Evolutionary conservation across 2,888 invertebrate species (phyloP).

Genomic region (Anorthoa munda): DNA sequence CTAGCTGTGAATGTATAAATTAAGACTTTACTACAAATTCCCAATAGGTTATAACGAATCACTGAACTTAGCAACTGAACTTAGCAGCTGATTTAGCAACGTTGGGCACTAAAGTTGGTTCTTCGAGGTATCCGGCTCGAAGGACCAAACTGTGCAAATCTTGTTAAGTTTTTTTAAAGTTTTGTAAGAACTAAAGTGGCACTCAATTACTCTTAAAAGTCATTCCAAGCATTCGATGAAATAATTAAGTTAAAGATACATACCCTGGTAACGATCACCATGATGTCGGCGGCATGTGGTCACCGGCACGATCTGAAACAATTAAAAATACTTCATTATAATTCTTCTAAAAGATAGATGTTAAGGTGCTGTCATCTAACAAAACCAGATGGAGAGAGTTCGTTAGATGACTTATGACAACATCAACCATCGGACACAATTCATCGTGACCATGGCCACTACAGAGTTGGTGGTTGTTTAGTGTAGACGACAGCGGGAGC

Average conservation of each 20-base stretch:
- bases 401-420: too few species aligned
- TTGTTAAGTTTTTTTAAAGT: too few species aligned
- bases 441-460: too few species aligned
- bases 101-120: not conserved
- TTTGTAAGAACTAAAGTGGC: not conserved
- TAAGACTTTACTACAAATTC: not conserved
- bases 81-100: not conserved
- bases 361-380: not conserved
- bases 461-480: too few species aligned
- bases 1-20: not conserved
- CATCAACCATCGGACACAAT: too few species aligned
- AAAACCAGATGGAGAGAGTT: too few species aligned
- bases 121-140: not conserved
- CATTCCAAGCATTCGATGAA: not conserved
- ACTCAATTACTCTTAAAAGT: not conserved
- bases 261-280: constrained; percentile 96
- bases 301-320: constrained; percentile 86
- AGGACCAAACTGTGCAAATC: too few species aligned
- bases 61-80: not conserved
- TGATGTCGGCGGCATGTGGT: constrained; percentile 91
- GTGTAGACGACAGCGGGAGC: too few species aligned
- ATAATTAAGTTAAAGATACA: constrained; percentile 72
- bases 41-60: not conserved
- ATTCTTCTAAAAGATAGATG: not conserved
- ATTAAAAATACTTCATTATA: constrained; percentile 41